Base-by-base conservation (phyloP, 2,797 vertebrate genomes). In the Liasis olivaceus region DNA sequence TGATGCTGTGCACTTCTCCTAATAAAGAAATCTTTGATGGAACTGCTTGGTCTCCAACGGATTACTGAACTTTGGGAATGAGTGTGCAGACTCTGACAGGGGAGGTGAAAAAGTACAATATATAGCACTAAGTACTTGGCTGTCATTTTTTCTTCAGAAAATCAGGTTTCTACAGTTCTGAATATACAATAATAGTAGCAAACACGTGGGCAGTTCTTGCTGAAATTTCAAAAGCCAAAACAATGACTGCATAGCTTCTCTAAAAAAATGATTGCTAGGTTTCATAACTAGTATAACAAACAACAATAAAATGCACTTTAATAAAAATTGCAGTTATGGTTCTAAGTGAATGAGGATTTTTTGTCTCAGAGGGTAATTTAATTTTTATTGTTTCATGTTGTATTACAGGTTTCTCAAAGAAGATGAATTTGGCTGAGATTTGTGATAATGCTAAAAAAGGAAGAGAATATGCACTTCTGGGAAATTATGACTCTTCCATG, bases 391-490 rank as follows among this genome's bases (percentile, higher is more conserved):
- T 93, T 93, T 42, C 42, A 8, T 95, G 20, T 96, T 96, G 94
- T 95, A 90, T 94, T 95, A 91, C 95, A 98, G 97, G 95, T 96
- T 93, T 95, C 91, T 89, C 91, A 96, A 95, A 93, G 97, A 98
- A 96, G 95, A 99, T 99, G 99, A 99, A 99, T 97, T 97, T 99
- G 97, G 98, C 98, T 58, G 99, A 99, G 94, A 99, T 99, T 93
- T 99, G 98, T 69, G 99, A 99, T 97, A 99, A 99, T 93, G 99
- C 98, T 91, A 99, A 99, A 97, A 99, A 99, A 97, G 99, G 98
- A 89, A 98, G 99, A 95, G 99, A 99, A 97, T 99, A 99, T 89
- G 99, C 99, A 9, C 97, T 99, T 85, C 98, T 99, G 93, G 99
- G 99, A 90, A 99, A 99, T 97, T 99, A 99, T 2, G 99, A 99